Evolutionary conservation across 2,113 vertebrate genomes (phyloP).

Genomic region (Dermatemys mawii): DNA sequence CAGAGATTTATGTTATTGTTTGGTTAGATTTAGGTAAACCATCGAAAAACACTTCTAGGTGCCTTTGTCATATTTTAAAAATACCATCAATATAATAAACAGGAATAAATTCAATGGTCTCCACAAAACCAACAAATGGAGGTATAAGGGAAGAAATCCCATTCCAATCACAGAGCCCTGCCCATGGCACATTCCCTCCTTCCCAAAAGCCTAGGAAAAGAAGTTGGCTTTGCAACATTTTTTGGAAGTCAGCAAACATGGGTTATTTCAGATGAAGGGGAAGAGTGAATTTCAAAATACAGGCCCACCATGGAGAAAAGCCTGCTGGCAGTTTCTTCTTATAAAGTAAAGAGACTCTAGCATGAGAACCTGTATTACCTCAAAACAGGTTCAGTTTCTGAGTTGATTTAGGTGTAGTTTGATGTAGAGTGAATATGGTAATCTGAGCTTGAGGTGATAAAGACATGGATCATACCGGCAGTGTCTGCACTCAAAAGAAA

Average conservation of each 20-base stretch:
- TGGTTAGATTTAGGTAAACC: background rate
- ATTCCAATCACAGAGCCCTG: background rate
- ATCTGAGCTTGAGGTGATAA: background rate
- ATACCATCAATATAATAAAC: background rate
- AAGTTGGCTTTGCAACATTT: background rate
- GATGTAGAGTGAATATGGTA: background rate
- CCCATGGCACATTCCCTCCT: background rate
- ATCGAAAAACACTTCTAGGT: background rate
- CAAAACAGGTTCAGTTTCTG: background rate
- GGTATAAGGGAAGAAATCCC: background rate
- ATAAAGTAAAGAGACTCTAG: background rate
- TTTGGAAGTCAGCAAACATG: background rate
- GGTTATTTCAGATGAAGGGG: background rate
- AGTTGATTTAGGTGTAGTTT: background rate
- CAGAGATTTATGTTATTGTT: background rate
- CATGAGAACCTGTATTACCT: background rate
- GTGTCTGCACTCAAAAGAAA: constrained; percentile 18
- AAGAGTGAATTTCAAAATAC: background rate
- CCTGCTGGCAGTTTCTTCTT: background rate
- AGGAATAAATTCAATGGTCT: background rate
- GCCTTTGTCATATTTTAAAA: background rate
- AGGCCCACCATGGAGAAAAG: background rate
- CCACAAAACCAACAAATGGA: background rate
- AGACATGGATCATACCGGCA: background rate
- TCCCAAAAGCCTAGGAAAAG: background rate